Evolutionary conservation across 1,140 invertebrate species (phyloP).

Genomic region (Mactra quadrangularis): DNA sequence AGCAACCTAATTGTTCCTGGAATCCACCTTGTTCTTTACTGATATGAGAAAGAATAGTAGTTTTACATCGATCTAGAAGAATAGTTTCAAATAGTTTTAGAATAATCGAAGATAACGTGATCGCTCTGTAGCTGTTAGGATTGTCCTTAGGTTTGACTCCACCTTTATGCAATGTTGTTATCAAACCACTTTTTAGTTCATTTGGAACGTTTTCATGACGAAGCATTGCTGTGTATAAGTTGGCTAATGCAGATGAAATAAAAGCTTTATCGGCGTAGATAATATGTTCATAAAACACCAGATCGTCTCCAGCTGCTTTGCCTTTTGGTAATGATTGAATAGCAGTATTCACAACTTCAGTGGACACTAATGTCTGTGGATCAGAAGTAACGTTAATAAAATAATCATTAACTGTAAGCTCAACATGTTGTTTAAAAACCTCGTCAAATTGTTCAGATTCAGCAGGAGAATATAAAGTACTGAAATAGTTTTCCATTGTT

Average conservation of each 20-base stretch:
- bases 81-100: constrained; percentile 6
- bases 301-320: constrained; percentile 17
- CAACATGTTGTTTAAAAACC: neutral
- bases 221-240: constrained; percentile 12
- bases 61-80: neutral
- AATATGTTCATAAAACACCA: constrained; percentile 30
- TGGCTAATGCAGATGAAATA: neutral
- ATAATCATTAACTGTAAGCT: neutral
- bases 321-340: constrained; percentile 5
- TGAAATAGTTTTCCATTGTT: too few species aligned
- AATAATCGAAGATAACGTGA: neutral
- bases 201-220: neutral
- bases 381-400: neutral
- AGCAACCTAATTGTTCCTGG: constrained; percentile 10
- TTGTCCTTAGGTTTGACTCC: constrained; percentile 13
- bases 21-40: constrained; percentile 16
- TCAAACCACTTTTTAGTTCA: constrained; percentile 16
- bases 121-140: constrained; percentile 13
- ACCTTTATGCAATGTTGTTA: constrained; percentile 39
- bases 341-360: neutral
- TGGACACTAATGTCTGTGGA: neutral
- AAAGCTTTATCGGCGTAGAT: neutral
- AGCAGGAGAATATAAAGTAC: too few species aligned
- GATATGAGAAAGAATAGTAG: neutral
- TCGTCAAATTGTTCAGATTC: too few species aligned